Conservation (phyloP, 2,888 invertebrate species). For the Troides oblongomaculatus region DNA sequence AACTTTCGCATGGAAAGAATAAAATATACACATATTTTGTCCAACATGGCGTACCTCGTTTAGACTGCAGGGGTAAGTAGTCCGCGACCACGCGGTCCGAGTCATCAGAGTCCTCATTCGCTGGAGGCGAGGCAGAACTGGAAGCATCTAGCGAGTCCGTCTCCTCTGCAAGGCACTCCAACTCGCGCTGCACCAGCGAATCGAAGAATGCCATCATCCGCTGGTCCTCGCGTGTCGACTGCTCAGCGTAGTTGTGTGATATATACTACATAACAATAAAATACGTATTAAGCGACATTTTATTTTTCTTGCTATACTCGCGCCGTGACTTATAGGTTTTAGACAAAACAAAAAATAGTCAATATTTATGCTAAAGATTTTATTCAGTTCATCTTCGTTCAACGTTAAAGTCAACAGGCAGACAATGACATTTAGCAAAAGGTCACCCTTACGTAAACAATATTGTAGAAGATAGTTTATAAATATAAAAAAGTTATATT, state of each 20-base stretch:
- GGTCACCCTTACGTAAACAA: no score
- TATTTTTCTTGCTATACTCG: neutral
- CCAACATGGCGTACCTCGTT: constrained; percentile 50
- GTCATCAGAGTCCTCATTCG: constrained; percentile 57
- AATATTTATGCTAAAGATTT: no score
- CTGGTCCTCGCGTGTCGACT: constrained; percentile 93
- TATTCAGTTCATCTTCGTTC: no score
- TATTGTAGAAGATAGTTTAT: no score
- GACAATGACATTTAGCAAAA: no score
- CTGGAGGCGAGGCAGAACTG: constrained; percentile 49
- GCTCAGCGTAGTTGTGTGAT: constrained; percentile 93
- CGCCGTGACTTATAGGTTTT: no score
- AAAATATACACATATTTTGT: neutral
- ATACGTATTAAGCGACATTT: neutral
- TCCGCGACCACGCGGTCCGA: constrained; percentile 62
- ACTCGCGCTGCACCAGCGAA: constrained; percentile 93
- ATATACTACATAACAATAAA: constrained; percentile 77
- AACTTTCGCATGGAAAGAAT: no score
- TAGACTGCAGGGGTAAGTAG: constrained; percentile 60
- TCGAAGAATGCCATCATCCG: constrained; percentile 99
- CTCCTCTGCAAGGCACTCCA: constrained; percentile 87
- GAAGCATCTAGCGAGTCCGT: constrained; percentile 65
- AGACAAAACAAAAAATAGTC: no score
- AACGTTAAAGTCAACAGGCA: no score
- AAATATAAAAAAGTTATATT: no score